Evolutionary conservation across 2,888 invertebrate species (phyloP).

Genomic region (Panzeria rudis): DNA sequence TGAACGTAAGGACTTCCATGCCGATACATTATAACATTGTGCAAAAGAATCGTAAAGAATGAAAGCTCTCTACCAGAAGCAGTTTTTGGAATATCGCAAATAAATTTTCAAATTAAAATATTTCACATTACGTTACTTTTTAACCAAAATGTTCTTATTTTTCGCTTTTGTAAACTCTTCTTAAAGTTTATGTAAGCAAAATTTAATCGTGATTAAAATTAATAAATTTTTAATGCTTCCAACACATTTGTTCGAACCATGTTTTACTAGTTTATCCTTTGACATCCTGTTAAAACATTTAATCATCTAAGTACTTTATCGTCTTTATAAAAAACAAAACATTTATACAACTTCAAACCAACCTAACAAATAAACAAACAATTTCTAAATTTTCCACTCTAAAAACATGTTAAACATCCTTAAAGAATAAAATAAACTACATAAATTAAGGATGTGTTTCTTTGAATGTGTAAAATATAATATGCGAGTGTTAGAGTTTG

Average conservation of each 20-base stretch:
- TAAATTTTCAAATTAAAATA: background rate
- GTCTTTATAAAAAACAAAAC: background rate
- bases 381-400: slow-evolving; percentile 54
- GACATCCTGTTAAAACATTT: slow-evolving; percentile 47
- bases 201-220: background rate
- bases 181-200: background rate
- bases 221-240: slow-evolving; percentile 5
- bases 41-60: too few relatives aligned
- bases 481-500: background rate
- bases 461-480: background rate
- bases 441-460: slow-evolving; percentile 39
- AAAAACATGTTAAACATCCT: slow-evolving; percentile 36
- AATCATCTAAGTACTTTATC: slow-evolving; percentile 19
- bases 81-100: too few relatives aligned
- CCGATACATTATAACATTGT: too few relatives aligned
- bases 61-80: too few relatives aligned
- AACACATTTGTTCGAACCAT: slow-evolving; percentile 15
- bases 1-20: too few relatives aligned
- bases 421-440: background rate
- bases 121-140: background rate
- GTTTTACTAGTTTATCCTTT: slow-evolving; percentile 29
- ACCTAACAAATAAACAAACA: slow-evolving; percentile 8
- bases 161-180: background rate
- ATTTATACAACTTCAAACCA: background rate
- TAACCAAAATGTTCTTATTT: background rate